Evolutionary conservation across 1,140 invertebrate species (phyloP).

Genomic region (Cotesia chilonis): DNA sequence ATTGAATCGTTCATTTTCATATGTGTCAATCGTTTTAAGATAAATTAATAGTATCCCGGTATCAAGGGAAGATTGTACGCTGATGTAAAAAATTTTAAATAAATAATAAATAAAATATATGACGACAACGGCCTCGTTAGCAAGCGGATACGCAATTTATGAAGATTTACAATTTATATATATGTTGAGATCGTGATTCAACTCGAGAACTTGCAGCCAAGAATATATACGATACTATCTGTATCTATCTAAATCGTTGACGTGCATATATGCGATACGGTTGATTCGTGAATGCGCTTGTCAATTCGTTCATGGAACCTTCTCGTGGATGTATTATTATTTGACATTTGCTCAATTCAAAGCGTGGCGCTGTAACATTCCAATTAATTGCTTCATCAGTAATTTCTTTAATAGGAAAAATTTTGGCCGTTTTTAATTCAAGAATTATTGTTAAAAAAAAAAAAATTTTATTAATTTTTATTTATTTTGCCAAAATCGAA

Average conservation of each 20-base stretch:
- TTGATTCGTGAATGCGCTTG: conserved; percentile 19
- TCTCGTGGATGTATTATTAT: background rate
- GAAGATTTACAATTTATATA: conserved; percentile 33
- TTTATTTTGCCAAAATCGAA: too few relatives aligned
- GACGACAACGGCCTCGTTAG: conserved; percentile 24
- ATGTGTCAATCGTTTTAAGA: conserved; percentile 3
- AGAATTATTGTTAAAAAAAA: too few relatives aligned
- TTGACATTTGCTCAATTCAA: background rate
- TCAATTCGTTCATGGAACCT: conserved; percentile 22
- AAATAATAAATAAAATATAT: background rate
- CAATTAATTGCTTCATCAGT: too few relatives aligned
- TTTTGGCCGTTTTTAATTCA: too few relatives aligned
- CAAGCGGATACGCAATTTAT: conserved; percentile 31
- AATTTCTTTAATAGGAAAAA: too few relatives aligned
- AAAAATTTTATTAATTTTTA: too few relatives aligned
- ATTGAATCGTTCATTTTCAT: conserved; percentile 1
- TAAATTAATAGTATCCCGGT: conserved; percentile 1
- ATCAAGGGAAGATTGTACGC: background rate
- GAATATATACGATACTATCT: too few relatives aligned
- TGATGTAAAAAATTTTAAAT: background rate
- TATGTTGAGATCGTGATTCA: conserved; percentile 15
- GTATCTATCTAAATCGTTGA: background rate
- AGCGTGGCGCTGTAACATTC: background rate
- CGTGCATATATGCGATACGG: background rate
- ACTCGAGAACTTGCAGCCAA: background rate